Conservation (phyloP, 2,888 invertebrate genomes). For the Acanthopleura granulata region DNA sequence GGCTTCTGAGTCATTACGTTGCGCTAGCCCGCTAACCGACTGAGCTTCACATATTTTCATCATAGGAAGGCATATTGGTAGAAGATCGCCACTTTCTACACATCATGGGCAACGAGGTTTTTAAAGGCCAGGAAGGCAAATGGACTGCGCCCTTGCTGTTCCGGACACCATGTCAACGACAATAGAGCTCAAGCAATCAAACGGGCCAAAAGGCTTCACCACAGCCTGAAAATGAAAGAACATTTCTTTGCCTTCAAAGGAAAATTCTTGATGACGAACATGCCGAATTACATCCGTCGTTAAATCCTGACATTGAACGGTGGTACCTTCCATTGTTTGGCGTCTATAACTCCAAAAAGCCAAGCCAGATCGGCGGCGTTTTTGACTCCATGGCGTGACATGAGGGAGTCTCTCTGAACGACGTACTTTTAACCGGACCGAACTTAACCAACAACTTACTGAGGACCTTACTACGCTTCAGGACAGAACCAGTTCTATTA, state of each 20-base stretch:
- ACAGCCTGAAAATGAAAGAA: background rate
- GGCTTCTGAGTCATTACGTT: too few relatives aligned
- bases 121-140: slow-evolving; percentile 23
- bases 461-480: slow-evolving; percentile 30
- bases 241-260: slow-evolving; percentile 23
- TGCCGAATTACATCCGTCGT: slow-evolving; percentile 30
- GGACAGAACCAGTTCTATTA: slow-evolving; percentile 28
- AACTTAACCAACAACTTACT: slow-evolving; percentile 32
- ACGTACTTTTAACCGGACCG: slow-evolving; percentile 31
- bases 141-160: slow-evolving; percentile 33
- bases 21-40: too few relatives aligned
- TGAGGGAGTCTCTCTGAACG: slow-evolving; percentile 29
- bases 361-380: slow-evolving; percentile 26
- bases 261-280: background rate
- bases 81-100: slow-evolving; percentile 29
- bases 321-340: slow-evolving; percentile 40
- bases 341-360: slow-evolving; percentile 37
- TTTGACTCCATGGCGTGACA: slow-evolving; percentile 26
- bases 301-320: slow-evolving; percentile 25
- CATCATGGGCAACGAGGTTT: slow-evolving; percentile 27
- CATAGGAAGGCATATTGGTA: slow-evolving; percentile 5
- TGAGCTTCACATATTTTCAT: too few relatives aligned
- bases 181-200: slow-evolving; percentile 14
- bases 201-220: background rate
- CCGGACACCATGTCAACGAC: too few relatives aligned